Evolutionary conservation across 64 coral and sea anemone species (phyloP).

Genomic region (Dendrophyllia cribrosa): DNA sequence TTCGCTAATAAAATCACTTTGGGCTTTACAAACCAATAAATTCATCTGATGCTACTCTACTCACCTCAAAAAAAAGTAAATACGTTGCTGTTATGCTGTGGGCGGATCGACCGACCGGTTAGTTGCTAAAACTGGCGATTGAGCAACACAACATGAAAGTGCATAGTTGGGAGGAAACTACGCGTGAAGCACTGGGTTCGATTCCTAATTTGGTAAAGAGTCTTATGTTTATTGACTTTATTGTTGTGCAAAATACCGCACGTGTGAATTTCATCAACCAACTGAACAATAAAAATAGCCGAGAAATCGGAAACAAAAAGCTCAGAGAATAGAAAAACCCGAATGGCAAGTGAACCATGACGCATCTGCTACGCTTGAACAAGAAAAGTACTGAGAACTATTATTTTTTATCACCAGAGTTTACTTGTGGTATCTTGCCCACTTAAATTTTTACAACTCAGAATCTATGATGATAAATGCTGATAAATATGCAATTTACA

Average conservation of each 20-base stretch:
- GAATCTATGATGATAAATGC: not conserved
- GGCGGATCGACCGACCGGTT: not conserved
- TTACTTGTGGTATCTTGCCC: not conserved
- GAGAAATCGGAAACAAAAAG: not conserved
- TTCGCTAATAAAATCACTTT: not conserved
- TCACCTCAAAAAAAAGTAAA: not conserved
- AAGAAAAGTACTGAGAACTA: not conserved
- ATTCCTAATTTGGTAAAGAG: slow-evolving; percentile 40
- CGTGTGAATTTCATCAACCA: not conserved
- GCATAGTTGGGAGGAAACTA: not conserved
- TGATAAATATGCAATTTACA: not conserved
- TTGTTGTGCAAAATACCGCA: not conserved
- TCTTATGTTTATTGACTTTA: not conserved
- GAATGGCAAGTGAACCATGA: not conserved
- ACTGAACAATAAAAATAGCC: not conserved
- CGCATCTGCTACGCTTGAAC: not conserved
- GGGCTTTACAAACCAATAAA: not conserved
- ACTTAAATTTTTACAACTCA: not conserved
- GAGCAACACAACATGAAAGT: slow-evolving; percentile 19
- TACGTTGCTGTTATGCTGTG: not conserved
- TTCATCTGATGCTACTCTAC: not conserved
- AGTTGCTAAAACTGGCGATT: slow-evolving; percentile 20
- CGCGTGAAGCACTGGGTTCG: slow-evolving; percentile 35
- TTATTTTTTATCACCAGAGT: not conserved
- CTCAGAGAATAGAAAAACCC: not conserved